Base-by-base conservation (phyloP, 2,797 vertebrate genomes). In the Ataeniobius toweri region DNA sequence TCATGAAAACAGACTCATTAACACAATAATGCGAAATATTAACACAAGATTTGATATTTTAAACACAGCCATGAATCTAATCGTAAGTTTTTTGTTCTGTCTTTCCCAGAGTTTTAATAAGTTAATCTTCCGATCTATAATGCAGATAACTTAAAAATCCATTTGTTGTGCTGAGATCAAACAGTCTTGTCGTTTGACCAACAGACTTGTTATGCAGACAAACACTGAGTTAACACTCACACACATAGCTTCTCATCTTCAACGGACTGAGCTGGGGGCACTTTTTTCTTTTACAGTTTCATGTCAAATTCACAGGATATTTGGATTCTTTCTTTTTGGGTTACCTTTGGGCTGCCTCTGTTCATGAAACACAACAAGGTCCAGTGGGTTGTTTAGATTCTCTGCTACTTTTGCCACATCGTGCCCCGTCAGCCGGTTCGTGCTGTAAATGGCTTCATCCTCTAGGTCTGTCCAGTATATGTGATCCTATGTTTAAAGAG, bases 391-490 rank as follows among this genome's bases (percentile, higher is more conserved):
- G 86, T 99, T 98, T 83, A 99, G 97, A 80, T 99, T 97, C 89
- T 98, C 97, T 3, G 98, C 97, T 73, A 99, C 93, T 80, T 96
- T 74, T 0, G 93, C 93, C 86, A 99, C 95, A 72, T 98, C 96
- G 1, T 94, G 89, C 31, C 98, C 98, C 0, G 95, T 99, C 89
- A 98, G 94, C 50, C 98, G 92, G 93, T 98, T 98, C 73, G 95
- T 97, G 0, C 97, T 99, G 94, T 98, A 99, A 78, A 99, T 99
- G 0, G 97, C 97, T 86, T 98, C 98, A 0, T 98, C 97, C 87
- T 99, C 97, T 88, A 98, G 87, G 89, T 99, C 98, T 1, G 98
- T 98, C 98, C 98, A 99, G 89, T 97, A 99, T 31, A 99, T 92
- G 59, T 93, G 97, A 91, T 99, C 98, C 98, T 99, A 92, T 28